Conservation (phyloP, 2,113 vertebrate genomes). For the Solea senegalensis region DNA sequence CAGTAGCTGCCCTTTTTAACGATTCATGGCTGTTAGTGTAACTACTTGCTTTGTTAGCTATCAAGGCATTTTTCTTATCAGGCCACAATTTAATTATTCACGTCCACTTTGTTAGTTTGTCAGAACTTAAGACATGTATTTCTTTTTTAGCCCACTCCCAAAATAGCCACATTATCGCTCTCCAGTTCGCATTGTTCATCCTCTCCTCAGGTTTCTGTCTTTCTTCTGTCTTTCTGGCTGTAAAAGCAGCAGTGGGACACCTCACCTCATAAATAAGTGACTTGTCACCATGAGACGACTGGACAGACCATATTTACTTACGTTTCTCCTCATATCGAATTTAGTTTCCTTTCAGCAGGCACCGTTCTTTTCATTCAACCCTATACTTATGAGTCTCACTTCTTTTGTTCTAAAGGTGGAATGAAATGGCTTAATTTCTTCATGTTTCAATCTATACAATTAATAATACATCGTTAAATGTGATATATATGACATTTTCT, state of each 20-base stretch:
- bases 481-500: not conserved
- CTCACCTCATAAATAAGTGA: conserved; percentile 73
- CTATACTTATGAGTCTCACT: not conserved
- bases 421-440: not conserved
- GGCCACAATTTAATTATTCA: too few species aligned
- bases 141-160: conserved; percentile 14
- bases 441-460: not conserved
- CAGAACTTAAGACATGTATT: conserved; percentile 19
- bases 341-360: conserved; percentile 22
- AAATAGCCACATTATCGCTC: conserved; percentile 43
- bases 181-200: conserved; percentile 11
- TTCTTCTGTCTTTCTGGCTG: conserved; percentile 22
- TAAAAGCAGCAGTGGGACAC: conserved; percentile 32
- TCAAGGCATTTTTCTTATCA: too few species aligned
- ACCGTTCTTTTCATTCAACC: conserved; percentile 9
- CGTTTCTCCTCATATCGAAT: conserved; percentile 34
- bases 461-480: not conserved
- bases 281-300: conserved; percentile 59
- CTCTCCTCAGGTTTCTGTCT: conserved; percentile 8
- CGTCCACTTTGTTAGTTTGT: conserved; percentile 14
- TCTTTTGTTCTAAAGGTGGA: too few species aligned
- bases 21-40: not conserved
- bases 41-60: too few species aligned
- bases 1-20: not conserved
- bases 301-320: conserved; percentile 51